Conservation (phyloP, 2,113 vertebrate species). For the Chrysemys picta region DNA sequence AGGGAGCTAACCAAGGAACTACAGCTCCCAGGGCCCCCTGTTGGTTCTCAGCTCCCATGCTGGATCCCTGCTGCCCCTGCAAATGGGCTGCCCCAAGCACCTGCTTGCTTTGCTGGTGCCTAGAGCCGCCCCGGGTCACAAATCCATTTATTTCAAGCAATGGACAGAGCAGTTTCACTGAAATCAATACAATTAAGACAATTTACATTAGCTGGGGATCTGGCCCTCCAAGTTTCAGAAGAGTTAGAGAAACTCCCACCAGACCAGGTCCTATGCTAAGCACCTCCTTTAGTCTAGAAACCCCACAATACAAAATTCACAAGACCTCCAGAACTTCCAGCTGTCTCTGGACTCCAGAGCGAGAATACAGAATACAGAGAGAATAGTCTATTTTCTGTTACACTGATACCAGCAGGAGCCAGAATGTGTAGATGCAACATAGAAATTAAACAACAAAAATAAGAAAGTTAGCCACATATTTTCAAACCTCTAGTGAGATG, state of each 20-base stretch:
- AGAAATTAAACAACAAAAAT: background rate
- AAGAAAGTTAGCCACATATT: background rate
- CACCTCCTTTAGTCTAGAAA: background rate
- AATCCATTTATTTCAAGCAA: background rate
- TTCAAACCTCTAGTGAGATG: background rate
- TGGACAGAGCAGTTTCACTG: background rate
- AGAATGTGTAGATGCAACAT: background rate
- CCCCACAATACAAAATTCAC: background rate
- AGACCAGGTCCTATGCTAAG: accelerated
- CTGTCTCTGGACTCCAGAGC: background rate
- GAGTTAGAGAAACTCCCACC: background rate
- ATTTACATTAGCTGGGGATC: background rate
- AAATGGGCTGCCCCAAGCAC: too few species aligned
- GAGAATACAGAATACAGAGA: background rate
- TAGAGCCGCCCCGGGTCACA: background rate
- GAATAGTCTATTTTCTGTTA: accelerated
- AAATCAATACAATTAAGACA: background rate
- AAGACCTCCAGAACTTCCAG: background rate
- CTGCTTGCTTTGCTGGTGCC: too few species aligned
- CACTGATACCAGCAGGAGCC: background rate
- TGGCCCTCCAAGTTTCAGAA: background rate
- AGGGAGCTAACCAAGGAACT: too few species aligned
- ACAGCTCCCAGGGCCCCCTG: too few species aligned
- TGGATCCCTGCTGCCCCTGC: too few species aligned
- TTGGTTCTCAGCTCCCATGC: too few species aligned